These are phyloP conservation scores for Rhynchotus rufescens DNA, from an alignment of 2,797 vertebrate species.

Conservation along the genomic window DNA sequence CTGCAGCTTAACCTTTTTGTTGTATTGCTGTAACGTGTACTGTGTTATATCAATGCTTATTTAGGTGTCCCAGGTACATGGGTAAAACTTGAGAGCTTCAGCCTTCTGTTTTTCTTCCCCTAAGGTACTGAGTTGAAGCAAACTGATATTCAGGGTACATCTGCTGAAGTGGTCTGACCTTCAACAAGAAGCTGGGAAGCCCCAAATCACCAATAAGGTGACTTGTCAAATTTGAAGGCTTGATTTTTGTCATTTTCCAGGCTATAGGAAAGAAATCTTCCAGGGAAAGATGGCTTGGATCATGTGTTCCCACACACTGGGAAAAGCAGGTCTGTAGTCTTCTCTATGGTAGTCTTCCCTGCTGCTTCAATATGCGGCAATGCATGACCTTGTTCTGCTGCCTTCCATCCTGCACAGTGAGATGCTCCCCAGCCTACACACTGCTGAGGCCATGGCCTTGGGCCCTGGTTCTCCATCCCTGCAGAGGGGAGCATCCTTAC, in stretches of 20 bases:
- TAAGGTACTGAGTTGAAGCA: background rate
- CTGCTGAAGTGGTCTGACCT: background rate
- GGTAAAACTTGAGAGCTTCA: background rate
- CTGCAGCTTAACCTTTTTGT: background rate
- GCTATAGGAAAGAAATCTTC: background rate
- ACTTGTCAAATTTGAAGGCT: background rate
- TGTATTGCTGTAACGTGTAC: background rate
- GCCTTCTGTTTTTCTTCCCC: background rate
- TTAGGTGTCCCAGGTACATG: fast-evolving
- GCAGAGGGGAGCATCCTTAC: background rate
- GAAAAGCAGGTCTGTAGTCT: background rate
- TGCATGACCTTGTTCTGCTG: background rate
- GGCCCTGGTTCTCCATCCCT: background rate
- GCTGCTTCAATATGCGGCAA: background rate
- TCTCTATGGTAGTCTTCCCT: background rate
- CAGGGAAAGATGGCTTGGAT: background rate
- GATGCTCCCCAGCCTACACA: background rate
- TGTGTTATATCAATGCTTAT: background rate
- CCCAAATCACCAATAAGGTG: background rate
- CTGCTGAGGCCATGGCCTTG: background rate
- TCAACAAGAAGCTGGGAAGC: too few species aligned
- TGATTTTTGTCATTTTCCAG: background rate
- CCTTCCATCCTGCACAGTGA: background rate
- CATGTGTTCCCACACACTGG: background rate
- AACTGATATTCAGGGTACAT: background rate